A percentile compares a stretch with the other conserved stretches of the same genome.
Evolutionary conservation across 2,797 vertebrate genomes (phyloP).

Genomic region (Champsocephalus gunnari): DNA sequence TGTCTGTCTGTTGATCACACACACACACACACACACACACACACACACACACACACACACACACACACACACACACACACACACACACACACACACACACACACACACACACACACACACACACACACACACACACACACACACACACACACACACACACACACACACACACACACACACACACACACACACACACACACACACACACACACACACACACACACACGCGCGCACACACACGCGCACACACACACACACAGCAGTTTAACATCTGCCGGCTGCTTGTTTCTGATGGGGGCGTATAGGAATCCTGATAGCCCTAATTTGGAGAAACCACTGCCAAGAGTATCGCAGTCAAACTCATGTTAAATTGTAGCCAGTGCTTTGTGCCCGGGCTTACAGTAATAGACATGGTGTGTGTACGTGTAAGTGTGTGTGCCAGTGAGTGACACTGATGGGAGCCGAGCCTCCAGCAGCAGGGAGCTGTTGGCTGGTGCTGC

Average conservation of each 20-base stretch:
- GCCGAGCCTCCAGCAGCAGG: conserved; percentile 51
- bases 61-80: too few species aligned
- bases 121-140: conserved; percentile 25
- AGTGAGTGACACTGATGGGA: conserved; percentile 59
- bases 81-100: conserved; percentile 6
- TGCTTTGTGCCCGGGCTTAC: conserved; percentile 11
- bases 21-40: background rate
- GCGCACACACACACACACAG: conserved; percentile 25
- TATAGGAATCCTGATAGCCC: conserved; percentile 41
- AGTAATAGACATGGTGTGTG: conserved; percentile 11
- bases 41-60: too few species aligned
- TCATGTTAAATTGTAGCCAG: conserved; percentile 44
- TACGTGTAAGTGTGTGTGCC: conserved; percentile 11
- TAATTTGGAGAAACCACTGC: conserved; percentile 45
- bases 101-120: conserved; percentile 27
- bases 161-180: too few species aligned
- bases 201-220: conserved; percentile 1
- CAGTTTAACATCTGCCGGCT: conserved; percentile 39
- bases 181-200: too few species aligned
- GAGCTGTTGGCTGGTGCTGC: conserved; percentile 41
- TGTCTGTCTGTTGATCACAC: background rate
- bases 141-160: background rate
- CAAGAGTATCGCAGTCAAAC: conserved; percentile 29
- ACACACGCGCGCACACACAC: conserved; percentile 9
- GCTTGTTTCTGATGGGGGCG: conserved; percentile 23